Conservation (phyloP, 2,888 invertebrate genomes). For the Cacoxenus indagator region DNA sequence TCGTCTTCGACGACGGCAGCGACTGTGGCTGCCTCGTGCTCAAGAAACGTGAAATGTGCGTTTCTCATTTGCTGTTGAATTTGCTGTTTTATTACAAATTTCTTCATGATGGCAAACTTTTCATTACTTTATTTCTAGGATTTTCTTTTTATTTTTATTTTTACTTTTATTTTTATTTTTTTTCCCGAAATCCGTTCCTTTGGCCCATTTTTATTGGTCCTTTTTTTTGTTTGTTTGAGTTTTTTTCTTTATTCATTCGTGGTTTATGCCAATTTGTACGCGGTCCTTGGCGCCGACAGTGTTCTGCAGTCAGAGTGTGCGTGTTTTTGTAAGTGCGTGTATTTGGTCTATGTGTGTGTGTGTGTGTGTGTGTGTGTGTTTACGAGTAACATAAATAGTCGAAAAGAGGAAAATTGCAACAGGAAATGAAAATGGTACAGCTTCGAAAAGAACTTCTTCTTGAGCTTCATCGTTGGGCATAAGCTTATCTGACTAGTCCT, state of each 20-base stretch:
- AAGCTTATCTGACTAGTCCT: too few species aligned
- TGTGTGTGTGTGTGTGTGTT: conserved; percentile 4
- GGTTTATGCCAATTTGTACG: not conserved
- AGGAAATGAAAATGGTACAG: conserved; percentile 63
- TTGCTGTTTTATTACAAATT: conserved; percentile 65
- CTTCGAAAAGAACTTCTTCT: conserved; percentile 12
- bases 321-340: conserved; percentile 21
- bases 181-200: not conserved
- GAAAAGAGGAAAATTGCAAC: conserved; percentile 54
- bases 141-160: conserved; percentile 15
- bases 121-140: conserved; percentile 8
- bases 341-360: not conserved
- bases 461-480: not conserved
- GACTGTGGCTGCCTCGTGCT: not conserved
- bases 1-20: not conserved
- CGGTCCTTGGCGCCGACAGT: conserved; percentile 18
- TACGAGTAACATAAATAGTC: conserved; percentile 49
- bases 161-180: not conserved
- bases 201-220: conserved; percentile 17
- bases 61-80: conserved; percentile 63
- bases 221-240: conserved; percentile 12
- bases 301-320: too few species aligned
- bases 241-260: conserved; percentile 1
- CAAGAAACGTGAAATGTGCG: conserved; percentile 32
- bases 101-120: conserved; percentile 47